phyloP scores from a whole-genome alignment of 2,113 vertebrate species.

The Pan paniscus region DNA sequence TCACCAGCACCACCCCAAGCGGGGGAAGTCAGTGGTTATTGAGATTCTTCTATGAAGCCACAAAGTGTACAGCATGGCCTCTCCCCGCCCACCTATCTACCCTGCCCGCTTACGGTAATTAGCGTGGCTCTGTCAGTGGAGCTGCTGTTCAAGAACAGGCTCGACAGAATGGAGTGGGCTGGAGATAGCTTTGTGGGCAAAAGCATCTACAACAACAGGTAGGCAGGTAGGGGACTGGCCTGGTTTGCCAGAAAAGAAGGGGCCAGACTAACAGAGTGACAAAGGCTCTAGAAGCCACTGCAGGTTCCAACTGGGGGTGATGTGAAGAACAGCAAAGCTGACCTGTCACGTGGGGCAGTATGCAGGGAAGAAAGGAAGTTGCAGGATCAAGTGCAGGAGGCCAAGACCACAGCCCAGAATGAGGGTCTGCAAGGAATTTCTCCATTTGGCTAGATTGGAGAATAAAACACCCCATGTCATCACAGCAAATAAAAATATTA shows the following conservation, averaged over 20 bases:
- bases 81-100: background rate
- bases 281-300: background rate
- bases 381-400: background rate
- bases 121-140: background rate
- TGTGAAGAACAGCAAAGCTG: background rate
- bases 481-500: background rate
- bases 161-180: background rate
- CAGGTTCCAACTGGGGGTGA: background rate
- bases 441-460: background rate
- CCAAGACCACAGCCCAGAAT: background rate
- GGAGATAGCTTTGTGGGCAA: background rate
- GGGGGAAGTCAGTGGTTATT: background rate
- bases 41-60: background rate
- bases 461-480: background rate
- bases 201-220: background rate
- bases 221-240: background rate
- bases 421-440: background rate
- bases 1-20: background rate
- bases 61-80: background rate
- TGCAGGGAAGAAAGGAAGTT: background rate
- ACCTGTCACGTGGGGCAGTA: background rate
- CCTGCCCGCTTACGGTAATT: background rate
- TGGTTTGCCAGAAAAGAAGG: background rate
- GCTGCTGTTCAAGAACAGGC: background rate
- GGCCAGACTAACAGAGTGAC: background rate